Percentiles rank a stretch among this genome's conserved stretches.
These are phyloP conservation scores for Ormyrus pomaceus DNA, from an alignment of 2,888 invertebrate species.

Conservation along the genomic window DNA sequence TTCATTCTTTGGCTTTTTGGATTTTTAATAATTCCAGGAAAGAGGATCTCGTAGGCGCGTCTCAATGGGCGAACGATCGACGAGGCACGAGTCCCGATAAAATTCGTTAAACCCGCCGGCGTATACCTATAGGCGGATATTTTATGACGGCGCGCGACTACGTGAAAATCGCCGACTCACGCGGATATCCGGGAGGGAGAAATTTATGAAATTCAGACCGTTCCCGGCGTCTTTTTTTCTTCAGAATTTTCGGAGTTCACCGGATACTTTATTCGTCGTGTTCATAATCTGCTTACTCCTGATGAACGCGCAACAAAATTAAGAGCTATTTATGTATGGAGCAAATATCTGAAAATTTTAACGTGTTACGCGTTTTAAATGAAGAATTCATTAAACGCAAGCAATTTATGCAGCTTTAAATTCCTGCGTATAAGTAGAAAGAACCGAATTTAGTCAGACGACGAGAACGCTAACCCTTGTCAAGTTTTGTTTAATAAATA, in stretches of 20 bases:
- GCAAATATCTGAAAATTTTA: no score
- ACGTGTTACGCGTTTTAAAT: no score
- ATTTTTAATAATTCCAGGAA: constrained; percentile 29
- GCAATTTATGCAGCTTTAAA: no score
- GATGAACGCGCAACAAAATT: no score
- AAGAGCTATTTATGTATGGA: no score
- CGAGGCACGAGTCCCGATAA: constrained; percentile 22
- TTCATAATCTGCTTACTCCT: constrained; percentile 9
- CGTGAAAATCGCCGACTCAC: constrained; percentile 32
- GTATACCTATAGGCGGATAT: constrained; percentile 5
- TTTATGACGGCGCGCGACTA: constrained; percentile 21
- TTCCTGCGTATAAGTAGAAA: no score
- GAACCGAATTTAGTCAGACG: no score
- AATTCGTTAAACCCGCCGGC: constrained; percentile 23
- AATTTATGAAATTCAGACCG: constrained; percentile 21
- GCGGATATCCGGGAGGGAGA: constrained; percentile 24
- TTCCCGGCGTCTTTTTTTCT: background rate
- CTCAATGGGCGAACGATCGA: background rate
- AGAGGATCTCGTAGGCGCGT: background rate
- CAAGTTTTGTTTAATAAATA: no score
- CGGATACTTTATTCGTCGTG: background rate
- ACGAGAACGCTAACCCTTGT: no score
- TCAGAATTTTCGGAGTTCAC: constrained; percentile 23
- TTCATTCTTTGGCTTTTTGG: background rate
- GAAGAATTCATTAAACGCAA: no score